Evolutionary conservation across 23 tunicate genomes (phyloP).

Genomic region (Trididemnum miniatum): DNA sequence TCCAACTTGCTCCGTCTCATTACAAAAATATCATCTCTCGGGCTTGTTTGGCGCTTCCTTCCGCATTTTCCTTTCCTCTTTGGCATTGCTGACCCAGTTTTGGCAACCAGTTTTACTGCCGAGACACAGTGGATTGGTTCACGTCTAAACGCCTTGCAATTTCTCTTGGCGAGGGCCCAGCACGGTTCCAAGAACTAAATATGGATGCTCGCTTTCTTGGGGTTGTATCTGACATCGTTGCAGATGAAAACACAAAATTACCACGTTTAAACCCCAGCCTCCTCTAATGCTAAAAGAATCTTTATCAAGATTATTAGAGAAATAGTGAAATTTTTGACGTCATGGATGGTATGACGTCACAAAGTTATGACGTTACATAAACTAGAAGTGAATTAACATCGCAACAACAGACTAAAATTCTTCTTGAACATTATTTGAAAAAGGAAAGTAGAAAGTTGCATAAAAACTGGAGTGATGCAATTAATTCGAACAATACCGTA

Average conservation of each 20-base stretch:
- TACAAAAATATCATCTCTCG: constrained; percentile 8
- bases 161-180: not conserved
- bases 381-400: not conserved
- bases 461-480: not conserved
- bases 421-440: not conserved
- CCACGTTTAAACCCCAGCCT: not conserved
- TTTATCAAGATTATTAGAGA: not conserved
- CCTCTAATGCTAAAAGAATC: not conserved
- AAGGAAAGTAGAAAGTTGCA: not conserved
- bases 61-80: constrained; percentile 19
- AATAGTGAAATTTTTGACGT: not conserved
- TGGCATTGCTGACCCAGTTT: constrained; percentile 19
- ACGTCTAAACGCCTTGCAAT: not conserved
- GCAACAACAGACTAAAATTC: not conserved
- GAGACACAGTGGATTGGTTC: not conserved
- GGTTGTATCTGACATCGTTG: constrained; percentile 6
- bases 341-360: not conserved
- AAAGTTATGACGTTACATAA: not conserved
- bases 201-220: constrained; percentile 1
- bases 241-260: not conserved
- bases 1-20: constrained; percentile 12
- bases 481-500: not conserved
- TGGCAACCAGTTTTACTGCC: not conserved
- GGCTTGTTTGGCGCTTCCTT: constrained; percentile 5
- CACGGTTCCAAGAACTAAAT: not conserved